Percentiles rank a stretch among this genome's conserved stretches.
phyloP scores from a whole-genome alignment of 2,113 vertebrate genomes.

The Paracanthobrama guichenoti region DNA sequence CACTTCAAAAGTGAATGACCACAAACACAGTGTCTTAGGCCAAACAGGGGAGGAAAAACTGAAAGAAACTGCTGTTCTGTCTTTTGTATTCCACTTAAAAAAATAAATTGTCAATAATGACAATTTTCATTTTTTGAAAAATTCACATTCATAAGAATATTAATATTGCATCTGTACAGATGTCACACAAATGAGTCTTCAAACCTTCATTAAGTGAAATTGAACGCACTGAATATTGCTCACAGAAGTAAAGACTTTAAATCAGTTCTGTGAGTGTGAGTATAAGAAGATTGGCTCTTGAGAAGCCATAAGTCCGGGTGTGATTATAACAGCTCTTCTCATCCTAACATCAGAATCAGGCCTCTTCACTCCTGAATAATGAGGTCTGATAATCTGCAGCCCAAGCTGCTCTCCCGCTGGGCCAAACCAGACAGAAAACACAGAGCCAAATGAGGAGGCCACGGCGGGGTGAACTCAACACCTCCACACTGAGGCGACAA shows the following conservation, averaged over 20 bases:
- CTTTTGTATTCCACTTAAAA: not conserved
- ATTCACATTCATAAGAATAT: not conserved
- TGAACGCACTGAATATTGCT: not conserved
- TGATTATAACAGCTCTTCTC: constrained; percentile 42
- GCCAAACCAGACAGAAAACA: constrained; percentile 56
- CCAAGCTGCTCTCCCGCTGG: constrained; percentile 50
- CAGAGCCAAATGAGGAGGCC: constrained; percentile 37
- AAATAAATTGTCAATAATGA: not conserved
- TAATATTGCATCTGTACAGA: not conserved
- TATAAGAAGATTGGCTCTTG: constrained; percentile 24
- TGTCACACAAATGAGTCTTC: not conserved
- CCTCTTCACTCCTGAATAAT: constrained; percentile 30
- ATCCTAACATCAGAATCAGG: constrained; percentile 29
- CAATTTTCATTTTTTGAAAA: not conserved
- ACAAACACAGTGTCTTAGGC: too few relatives aligned
- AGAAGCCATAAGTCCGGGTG: not conserved
- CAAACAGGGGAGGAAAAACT: not conserved
- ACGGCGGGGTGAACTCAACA: constrained; percentile 6
- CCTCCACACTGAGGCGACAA: constrained; percentile 32
- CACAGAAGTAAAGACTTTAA: constrained; percentile 4
- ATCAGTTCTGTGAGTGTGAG: not conserved
- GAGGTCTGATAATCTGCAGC: constrained; percentile 45
- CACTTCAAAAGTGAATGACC: too few relatives aligned
- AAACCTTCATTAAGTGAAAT: not conserved
- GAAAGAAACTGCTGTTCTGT: not conserved